These are phyloP conservation scores for Cettia cetti DNA, from an alignment of 2,113 vertebrate species.

Conservation along the genomic window DNA sequence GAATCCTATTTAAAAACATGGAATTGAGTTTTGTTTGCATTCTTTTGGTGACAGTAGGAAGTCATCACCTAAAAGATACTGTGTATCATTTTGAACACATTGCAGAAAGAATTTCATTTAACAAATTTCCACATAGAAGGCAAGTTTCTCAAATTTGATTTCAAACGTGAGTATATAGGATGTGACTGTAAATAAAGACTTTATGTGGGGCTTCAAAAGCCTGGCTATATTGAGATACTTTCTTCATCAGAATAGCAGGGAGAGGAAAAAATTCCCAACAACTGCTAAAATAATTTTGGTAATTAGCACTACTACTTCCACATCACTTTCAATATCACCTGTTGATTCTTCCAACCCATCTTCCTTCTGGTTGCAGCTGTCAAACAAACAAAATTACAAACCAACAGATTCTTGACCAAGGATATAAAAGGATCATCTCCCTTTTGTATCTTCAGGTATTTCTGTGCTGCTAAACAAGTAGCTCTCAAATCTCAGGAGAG, in stretches of 20 bases:
- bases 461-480: not conserved
- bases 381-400: not conserved
- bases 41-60: not conserved
- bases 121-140: not conserved
- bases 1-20: constrained; percentile 82
- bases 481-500: not conserved
- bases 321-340: not conserved
- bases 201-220: not conserved
- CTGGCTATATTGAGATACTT: not conserved
- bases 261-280: not conserved
- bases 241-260: not conserved
- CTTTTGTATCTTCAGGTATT: not conserved
- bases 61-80: not conserved
- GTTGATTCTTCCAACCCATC: not conserved
- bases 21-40: not conserved
- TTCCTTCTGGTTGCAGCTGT: not conserved
- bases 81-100: not conserved
- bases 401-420: not conserved
- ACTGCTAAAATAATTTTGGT: not conserved
- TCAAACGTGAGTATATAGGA: not conserved
- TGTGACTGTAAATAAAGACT: not conserved
- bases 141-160: not conserved
- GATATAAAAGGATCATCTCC: not conserved
- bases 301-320: not conserved
- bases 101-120: not conserved